Base-by-base conservation (phyloP, 2,113 vertebrate species). In the Orthonyx spaldingii region DNA sequence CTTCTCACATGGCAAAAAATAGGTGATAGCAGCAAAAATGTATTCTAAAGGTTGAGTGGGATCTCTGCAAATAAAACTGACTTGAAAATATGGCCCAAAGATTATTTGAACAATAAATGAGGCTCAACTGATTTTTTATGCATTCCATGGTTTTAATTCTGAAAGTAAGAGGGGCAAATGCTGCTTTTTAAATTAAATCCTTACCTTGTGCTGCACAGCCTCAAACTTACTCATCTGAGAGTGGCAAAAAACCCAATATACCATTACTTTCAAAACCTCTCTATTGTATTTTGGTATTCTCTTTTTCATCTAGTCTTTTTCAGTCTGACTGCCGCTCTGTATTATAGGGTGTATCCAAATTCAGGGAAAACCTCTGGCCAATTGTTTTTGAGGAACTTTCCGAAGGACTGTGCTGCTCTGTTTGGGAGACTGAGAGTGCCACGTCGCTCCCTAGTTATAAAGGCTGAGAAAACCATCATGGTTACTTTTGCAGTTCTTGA, bases 391-490 rank as follows among this genome's bases (percentile, higher is more conserved):
- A 97, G 94, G 93, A 97, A 96, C 94, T 96, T 98, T 96, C 92
- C 69, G 8, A 85, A 89, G 74, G 81, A 50, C 88, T 93, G 82
- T 1, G 0, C 70, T 68, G 81, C 86, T 86, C 41, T 10, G 3
- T 69, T 90, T 66, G 66, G 37, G 93, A 94, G 87, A 24, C 74
- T 69, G 95, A 83, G 96, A 97, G 90, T 97, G 98, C 98, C 98
- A 98, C 98, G 98, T 98, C 11, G 97, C 84, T 96, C 86, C 89
- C 87, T 89, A 42, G 72, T 86, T 95, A 95, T 94, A 94, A 96
- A 96, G 90, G 87, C 97, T 89, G 93, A 97, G 97, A 95, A 98
- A 97, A 78, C 88, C 89, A 94, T 96, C 97, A 95, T 89, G 96
- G 93, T 96, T 96, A 85, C 87, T 96, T 97, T 49, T 97, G 83